Evolutionary conservation across 2,113 vertebrate species (phyloP), one percentile per base, ranked within the genome.

Genomic region (Alaudala cheleensis): DNA sequence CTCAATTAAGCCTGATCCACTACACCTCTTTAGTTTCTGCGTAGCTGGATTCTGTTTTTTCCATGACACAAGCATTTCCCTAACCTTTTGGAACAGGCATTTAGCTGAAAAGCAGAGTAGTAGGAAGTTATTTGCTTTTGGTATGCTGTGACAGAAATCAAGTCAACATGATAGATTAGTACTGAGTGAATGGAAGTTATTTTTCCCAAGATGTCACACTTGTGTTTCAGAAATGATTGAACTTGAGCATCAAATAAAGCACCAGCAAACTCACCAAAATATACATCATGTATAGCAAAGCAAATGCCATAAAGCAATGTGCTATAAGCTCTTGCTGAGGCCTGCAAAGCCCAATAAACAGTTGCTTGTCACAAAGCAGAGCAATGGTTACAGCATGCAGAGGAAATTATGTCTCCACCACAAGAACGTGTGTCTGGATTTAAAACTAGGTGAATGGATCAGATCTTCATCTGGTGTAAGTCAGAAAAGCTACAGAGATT

Each of bases 51-150:
- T 86, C 71, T 80, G 58, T 7, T 92, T 92, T 95, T 97, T 95
- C 92, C 93, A 88, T 94, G 94, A 94, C 88, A 94, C 74, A 86
- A 94, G 70, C 57, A 44, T 45, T 88, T 95, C 81, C 65, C 66
- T 70, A 66, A 74, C 71, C 65, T 86, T 87, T 94, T 72, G 83
- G 81, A 96, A 95, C 86, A 91, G 77, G 80, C 90, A 82, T 87
- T 95, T 81, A 90, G 88, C 76, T 72, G 72, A 93, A 86, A 91
- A 91, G 76, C 90, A 0, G 64, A 92, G 61, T 29, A 79, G 72
- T 60, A 86, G 83, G 79, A 95, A 94, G 76, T 51, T 86, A 91
- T 95, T 97, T 96, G 96, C 77, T 90, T 34, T 96, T 14, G 4
- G 47, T 90, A 51, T 28, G 61, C 83, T 81, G 61, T 29, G 39